Conservation (phyloP, 1,140 invertebrate genomes). For the Micrasema minimum region DNA sequence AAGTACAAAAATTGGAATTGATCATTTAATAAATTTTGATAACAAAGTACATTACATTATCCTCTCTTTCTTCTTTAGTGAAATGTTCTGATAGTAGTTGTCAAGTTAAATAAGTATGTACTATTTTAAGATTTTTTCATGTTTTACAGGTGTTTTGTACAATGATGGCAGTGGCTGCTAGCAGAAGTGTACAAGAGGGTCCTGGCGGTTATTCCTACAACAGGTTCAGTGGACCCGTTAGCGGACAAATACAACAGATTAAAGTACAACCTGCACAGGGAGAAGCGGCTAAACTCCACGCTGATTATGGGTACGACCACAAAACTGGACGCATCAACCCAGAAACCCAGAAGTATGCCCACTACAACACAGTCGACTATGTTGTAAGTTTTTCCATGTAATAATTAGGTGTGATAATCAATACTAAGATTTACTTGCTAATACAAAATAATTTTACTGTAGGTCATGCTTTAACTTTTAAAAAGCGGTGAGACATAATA, state of each 20-base stretch:
- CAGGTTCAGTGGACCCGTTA: constrained; percentile 74
- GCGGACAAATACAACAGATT: constrained; percentile 67
- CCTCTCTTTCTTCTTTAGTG: no score
- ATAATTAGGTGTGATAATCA: no score
- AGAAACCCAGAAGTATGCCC: constrained; percentile 65
- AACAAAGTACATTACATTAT: no score
- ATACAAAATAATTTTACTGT: background rate
- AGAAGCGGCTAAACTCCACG: constrained; percentile 66
- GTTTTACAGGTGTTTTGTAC: constrained; percentile 31
- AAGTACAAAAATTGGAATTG: no score
- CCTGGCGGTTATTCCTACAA: constrained; percentile 73
- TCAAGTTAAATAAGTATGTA: background rate
- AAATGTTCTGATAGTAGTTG: no score
- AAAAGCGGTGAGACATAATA: background rate
- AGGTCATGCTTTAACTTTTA: background rate
- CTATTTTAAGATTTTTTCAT: background rate
- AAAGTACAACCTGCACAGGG: constrained; percentile 63
- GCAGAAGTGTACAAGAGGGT: constrained; percentile 52
- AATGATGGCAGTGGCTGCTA: constrained; percentile 11
- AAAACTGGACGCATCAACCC: constrained; percentile 63
- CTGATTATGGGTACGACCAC: constrained; percentile 66
- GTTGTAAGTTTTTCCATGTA: constrained; percentile 64
- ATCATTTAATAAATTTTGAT: no score
- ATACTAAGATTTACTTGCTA: no score
- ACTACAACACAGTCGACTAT: constrained; percentile 69